phyloP scores from a whole-genome alignment of 2,797 vertebrate species.

The Poecilia wingei region DNA sequence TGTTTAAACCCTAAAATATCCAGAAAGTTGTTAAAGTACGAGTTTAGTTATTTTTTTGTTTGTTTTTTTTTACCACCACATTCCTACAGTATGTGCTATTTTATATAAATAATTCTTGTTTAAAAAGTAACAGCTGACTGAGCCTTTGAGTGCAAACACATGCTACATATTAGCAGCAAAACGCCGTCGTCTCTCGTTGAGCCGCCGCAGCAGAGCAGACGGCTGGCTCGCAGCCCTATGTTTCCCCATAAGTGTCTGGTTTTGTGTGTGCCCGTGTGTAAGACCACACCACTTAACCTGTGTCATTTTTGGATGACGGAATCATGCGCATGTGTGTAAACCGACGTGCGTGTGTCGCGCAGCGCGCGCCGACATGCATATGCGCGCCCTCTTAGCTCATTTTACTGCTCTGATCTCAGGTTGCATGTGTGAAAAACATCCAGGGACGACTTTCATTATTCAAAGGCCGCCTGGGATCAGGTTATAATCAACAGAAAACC shows the following conservation, averaged over 20 bases:
- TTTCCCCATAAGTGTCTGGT: slow-evolving; percentile 29
- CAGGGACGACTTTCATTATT: slow-evolving; percentile 85
- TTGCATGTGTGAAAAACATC: slow-evolving; percentile 84
- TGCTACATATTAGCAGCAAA: slow-evolving; percentile 61
- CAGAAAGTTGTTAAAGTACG: slow-evolving; percentile 7
- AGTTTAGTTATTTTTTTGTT: not conserved
- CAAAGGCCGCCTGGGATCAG: slow-evolving; percentile 80
- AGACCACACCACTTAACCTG: slow-evolving; percentile 47
- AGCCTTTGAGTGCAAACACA: slow-evolving; percentile 39
- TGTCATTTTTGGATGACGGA: slow-evolving; percentile 51
- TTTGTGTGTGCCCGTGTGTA: slow-evolving; percentile 24
- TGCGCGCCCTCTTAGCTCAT: slow-evolving; percentile 62
- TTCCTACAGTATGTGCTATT: not conserved
- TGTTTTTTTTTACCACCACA: not conserved
- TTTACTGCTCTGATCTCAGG: slow-evolving; percentile 83
- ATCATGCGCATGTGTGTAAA: slow-evolving; percentile 28
- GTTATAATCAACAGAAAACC: slow-evolving; percentile 82
- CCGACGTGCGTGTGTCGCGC: slow-evolving; percentile 22
- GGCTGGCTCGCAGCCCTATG: slow-evolving; percentile 57
- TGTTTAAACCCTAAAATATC: not conserved
- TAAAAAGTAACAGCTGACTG: slow-evolving; percentile 41
- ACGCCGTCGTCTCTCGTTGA: slow-evolving; percentile 57
- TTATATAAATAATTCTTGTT: slow-evolving; percentile 19
- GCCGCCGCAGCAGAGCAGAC: slow-evolving; percentile 60
- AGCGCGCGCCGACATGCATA: slow-evolving; percentile 20